Evolutionary conservation across 92 coral and sea anemone genomes (phyloP).

Genomic region (Ricordea florida): DNA sequence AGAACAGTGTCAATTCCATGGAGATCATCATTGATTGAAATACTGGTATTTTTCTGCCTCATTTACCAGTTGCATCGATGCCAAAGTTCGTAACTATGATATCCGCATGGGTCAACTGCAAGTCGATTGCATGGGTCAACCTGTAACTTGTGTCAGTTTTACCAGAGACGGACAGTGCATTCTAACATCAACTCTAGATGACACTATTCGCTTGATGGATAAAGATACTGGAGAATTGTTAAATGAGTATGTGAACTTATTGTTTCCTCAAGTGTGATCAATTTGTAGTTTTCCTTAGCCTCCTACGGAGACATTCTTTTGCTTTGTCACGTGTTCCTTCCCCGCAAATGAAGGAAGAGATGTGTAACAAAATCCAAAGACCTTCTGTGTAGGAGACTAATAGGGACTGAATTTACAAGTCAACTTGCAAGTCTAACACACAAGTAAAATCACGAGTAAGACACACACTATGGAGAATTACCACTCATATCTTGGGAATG

Average conservation of each 20-base stretch:
- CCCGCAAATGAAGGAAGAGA: no score
- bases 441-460: no score
- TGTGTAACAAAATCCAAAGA: no score
- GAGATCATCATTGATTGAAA: background rate
- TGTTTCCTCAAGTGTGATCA: no score
- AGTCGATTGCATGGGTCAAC: slow-evolving; percentile 85
- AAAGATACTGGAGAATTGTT: slow-evolving; percentile 95
- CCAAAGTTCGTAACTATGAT: slow-evolving; percentile 92
- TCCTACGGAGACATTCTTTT: background rate
- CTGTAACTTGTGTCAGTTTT: slow-evolving; percentile 93
- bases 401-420: no score
- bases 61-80: slow-evolving; percentile 78
- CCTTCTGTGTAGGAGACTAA: no score
- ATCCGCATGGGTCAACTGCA: slow-evolving; percentile 89
- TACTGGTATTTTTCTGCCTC: background rate
- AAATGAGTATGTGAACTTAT: slow-evolving; percentile 70
- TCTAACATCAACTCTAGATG: slow-evolving; percentile 88
- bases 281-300: background rate
- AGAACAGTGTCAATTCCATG: no score
- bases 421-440: no score
- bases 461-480: no score
- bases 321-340: no score
- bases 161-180: slow-evolving; percentile 93
- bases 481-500: no score
- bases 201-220: slow-evolving; percentile 83